These are phyloP conservation scores for Carlito syrichta DNA, from an alignment of 2,113 vertebrate genomes.

Conservation along the genomic window DNA sequence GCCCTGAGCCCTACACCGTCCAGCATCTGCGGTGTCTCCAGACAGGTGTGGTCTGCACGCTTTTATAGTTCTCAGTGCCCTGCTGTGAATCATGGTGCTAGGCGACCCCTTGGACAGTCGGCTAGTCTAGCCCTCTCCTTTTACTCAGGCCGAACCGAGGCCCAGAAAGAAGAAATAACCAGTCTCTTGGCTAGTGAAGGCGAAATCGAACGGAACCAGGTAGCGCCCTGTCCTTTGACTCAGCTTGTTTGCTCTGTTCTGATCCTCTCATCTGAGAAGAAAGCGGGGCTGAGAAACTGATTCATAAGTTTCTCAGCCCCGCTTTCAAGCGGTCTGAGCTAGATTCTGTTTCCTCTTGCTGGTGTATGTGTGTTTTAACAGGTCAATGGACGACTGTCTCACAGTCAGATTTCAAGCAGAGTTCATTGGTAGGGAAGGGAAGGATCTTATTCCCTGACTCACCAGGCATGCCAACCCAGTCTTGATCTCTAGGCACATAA, in stretches of 20 bases:
- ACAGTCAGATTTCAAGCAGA: not conserved
- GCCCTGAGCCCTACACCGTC: not conserved
- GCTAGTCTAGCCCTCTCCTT: not conserved
- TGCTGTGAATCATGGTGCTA: rapidly evolving
- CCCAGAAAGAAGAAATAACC: not conserved
- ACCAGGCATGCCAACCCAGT: not conserved
- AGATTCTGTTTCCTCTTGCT: not conserved
- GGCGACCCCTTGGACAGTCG: not conserved
- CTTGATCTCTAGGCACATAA: not conserved
- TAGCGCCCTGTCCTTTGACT: too few species aligned
- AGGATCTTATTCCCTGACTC: not conserved
- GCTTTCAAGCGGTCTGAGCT: not conserved
- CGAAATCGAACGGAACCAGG: not conserved
- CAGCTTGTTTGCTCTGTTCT: not conserved
- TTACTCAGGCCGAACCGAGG: not conserved
- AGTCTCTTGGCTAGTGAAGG: not conserved
- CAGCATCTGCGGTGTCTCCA: too few species aligned
- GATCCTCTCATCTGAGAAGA: not conserved
- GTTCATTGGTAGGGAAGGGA: not conserved
- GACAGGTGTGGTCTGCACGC: not conserved
- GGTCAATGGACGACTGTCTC: not conserved
- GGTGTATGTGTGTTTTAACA: not conserved
- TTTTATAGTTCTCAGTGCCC: not conserved
- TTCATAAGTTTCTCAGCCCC: not conserved
- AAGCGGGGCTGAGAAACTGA: not conserved